These are phyloP conservation scores for Furnarius figulus DNA, from an alignment of 2,113 vertebrate genomes.

Conservation along the genomic window DNA sequence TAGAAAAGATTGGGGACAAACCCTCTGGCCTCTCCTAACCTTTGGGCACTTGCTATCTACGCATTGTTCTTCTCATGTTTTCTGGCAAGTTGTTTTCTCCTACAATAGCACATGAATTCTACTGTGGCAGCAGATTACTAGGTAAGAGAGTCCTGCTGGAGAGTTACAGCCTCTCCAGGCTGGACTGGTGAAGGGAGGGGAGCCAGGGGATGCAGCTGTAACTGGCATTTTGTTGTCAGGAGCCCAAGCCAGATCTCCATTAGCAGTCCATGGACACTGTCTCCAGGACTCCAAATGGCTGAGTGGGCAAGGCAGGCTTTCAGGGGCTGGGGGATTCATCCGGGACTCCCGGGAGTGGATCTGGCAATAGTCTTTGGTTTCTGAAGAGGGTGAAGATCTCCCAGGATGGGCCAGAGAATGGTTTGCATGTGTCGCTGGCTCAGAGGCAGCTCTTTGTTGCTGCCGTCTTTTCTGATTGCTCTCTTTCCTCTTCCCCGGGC, in stretches of 20 bases:
- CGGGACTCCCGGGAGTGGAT: not conserved
- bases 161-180: not conserved
- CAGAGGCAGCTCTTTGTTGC: not conserved
- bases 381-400: not conserved
- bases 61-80: not conserved
- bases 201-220: not conserved
- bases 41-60: not conserved
- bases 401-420: fast-evolving
- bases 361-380: not conserved
- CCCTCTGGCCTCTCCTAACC: not conserved
- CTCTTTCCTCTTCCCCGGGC: not conserved
- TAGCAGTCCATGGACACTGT: not conserved
- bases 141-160: not conserved
- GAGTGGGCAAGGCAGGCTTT: not conserved
- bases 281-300: not conserved
- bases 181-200: not conserved
- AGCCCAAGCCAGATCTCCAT: not conserved
- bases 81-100: not conserved
- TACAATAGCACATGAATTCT: not conserved
- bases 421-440: fast-evolving
- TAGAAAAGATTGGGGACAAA: not conserved
- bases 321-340: not conserved
- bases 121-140: not conserved
- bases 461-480: not conserved
- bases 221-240: not conserved